Evolutionary conservation across 1,140 invertebrate genomes (phyloP), one percentile per base, ranked within the genome.

Genomic region (Polypedilum pembai): DNA sequence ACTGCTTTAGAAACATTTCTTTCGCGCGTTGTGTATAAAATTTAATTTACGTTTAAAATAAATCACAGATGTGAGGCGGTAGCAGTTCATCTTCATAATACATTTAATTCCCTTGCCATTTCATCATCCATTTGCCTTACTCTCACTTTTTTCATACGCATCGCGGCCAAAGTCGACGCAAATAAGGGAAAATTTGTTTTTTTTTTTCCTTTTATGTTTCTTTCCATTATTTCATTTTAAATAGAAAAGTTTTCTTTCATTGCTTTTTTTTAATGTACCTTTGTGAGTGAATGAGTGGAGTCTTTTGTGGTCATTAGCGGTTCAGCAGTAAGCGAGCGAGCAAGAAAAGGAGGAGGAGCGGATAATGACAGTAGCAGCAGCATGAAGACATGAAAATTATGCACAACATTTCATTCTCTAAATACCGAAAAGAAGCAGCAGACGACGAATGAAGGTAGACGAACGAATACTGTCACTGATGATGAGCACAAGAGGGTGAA

Each of bases 21-120:
- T n/a, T 56, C 45, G 10, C 45, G 12, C 45, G n/a, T 56, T 56
- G 45, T 56, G 45, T 56, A n/a, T 56, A 56, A 56, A 56, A 56
- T 56, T 56, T 56, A 56, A 56, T 56, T 56, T 56, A 56, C 45
- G 45, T 56, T 56, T 56, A 56, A 56, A 56, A 56, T 56, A 56
- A 56, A 56, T 56, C 45, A 56, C 45, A 56, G 45, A 56, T 56
- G 45, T n/a, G 45, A 56, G 45, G 45, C 45, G 12, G 45, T 56
- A 12, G 45, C 45, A 56, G 45, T 56, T 56, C 45, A 56, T 56
- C 45, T 56, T 56, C 45, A 56, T 56, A 56, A 56, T 56, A 56
- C 45, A 56, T 56, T 56, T 56, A 56, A 56, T 56, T 56, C 45
- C 45, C 45, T 56, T 56, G 45, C 45, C 45, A 56, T 56, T 56